These are phyloP conservation scores for Sinodicranocentrus sp. DNA, from an alignment of 2,888 invertebrate genomes.

Conservation along the genomic window DNA sequence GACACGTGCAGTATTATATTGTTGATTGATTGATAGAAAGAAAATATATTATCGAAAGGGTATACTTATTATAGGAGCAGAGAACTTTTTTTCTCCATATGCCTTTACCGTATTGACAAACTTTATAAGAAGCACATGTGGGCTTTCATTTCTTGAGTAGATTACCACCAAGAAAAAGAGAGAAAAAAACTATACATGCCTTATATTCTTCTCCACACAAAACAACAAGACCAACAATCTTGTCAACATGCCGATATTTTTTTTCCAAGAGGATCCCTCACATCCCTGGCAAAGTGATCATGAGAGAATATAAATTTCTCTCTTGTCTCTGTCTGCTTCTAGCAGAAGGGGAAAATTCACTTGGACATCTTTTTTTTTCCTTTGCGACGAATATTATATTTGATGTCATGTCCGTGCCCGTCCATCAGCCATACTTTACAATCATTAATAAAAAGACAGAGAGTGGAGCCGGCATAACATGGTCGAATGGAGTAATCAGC, in stretches of 20 bases:
- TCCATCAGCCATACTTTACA: constrained; percentile 72
- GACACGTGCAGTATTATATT: too few species aligned
- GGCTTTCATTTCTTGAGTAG: not conserved
- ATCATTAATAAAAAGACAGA: constrained; percentile 73
- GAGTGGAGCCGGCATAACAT: constrained; percentile 5
- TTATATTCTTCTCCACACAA: too few species aligned
- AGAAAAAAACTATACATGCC: not conserved
- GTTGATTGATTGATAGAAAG: too few species aligned
- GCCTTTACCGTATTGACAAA: not conserved
- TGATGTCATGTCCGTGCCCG: constrained; percentile 62
- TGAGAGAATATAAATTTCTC: not conserved
- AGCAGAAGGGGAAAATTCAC: not conserved
- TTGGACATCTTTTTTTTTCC: too few species aligned
- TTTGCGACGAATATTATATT: too few species aligned
- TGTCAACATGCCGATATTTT: too few species aligned
- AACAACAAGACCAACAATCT: too few species aligned
- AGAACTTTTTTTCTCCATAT: not conserved
- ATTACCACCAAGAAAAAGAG: too few species aligned
- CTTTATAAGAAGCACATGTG: too few species aligned
- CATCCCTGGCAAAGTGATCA: not conserved
- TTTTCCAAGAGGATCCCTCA: too few species aligned
- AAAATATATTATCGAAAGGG: constrained; percentile 50
- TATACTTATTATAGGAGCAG: constrained; percentile 30
- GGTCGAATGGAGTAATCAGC: constrained; percentile 32
- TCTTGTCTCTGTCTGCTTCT: not conserved